Evolutionary conservation across 2,797 vertebrate genomes (phyloP), one percentile per base, ranked within the genome.

Genomic region (Sebastes taczanowskii): DNA sequence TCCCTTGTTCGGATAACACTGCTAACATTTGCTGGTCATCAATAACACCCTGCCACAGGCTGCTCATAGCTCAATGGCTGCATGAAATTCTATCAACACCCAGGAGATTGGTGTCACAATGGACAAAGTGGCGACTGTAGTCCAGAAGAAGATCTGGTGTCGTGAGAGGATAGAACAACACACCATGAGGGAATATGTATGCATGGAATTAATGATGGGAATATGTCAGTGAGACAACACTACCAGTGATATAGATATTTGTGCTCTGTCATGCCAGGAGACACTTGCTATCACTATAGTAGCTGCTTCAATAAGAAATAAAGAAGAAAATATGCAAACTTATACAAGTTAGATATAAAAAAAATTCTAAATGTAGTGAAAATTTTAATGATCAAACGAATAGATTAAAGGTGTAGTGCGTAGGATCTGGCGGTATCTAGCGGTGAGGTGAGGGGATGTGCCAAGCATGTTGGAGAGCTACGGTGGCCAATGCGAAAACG

Each of bases 61-160:
- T 76, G 80, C 86, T 92, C 84, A 85, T 88, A 90, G 84, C 78
- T 58, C 71, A 74, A 72, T 81, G 86, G 86, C 83, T 87, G 80
- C 86, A 88, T 81, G 90, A 87, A 95, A 95, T 88, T 84, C 80
- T 90, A 94, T 95, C 91, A 88, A 89, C 66, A 71, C 74, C 72
- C 86, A 83, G 79, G 89, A 92, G 89, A 92, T 78, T 72, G 78
- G 90, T 91, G 88, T 91, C 89, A 85, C 75, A 73, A 84, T 72
- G 65, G 77, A 71, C 59, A 75, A 60, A 77, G 80, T 64, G 65
- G 70, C 70, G 55, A 82, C 34, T 80, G 74, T n/a, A 68, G 76
- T 85, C 30, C 77, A 42, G 75, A 71, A 78, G 63, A 82, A 68
- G 75, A 84, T 78, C 64, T 72, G 71, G 59, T 60, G 65, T 82